Conservation (phyloP, 2,797 vertebrate species). For the Acanthornis magna region DNA sequence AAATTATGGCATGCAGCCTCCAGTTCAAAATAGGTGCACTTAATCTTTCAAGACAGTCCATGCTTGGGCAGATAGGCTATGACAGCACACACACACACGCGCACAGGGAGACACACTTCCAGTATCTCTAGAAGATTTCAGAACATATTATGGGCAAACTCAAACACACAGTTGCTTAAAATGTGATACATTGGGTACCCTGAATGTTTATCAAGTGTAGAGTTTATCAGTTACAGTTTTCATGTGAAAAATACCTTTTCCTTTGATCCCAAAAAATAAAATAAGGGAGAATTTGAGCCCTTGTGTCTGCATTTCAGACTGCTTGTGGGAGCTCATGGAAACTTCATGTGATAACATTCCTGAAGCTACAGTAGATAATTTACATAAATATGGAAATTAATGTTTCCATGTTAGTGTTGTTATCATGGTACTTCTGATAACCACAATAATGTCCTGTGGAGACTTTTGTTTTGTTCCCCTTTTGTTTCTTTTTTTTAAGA, state of each 20-base stretch:
- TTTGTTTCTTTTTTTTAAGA: neutral
- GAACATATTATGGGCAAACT: slow-evolving; percentile 39
- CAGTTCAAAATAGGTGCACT: slow-evolving; percentile 83
- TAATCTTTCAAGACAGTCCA: slow-evolving; percentile 80
- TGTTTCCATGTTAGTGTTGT: neutral
- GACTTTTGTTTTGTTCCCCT: neutral
- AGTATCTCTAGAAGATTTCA: slow-evolving; percentile 37
- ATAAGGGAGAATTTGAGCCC: slow-evolving; percentile 6
- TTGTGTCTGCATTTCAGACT: slow-evolving; percentile 39
- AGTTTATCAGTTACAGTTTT: slow-evolving; percentile 13
- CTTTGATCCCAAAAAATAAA: neutral
- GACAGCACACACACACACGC: slow-evolving; percentile 53
- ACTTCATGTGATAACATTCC: slow-evolving; percentile 47
- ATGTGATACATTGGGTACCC: neutral
- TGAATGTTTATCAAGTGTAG: neutral
- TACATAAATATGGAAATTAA: slow-evolving; percentile 41
- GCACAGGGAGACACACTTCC: neutral
- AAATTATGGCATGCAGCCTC: slow-evolving; percentile 87
- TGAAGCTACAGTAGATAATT: slow-evolving; percentile 30
- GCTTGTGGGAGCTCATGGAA: neutral
- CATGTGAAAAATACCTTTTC: slow-evolving; percentile 2
- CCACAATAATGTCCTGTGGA: neutral
- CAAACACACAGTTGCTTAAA: slow-evolving; percentile 31
- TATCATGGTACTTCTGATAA: neutral
- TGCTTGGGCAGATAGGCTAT: slow-evolving; percentile 81